Conservation (phyloP, 2,113 vertebrate species). For the Rhynchopsitta pachyrhyncha region DNA sequence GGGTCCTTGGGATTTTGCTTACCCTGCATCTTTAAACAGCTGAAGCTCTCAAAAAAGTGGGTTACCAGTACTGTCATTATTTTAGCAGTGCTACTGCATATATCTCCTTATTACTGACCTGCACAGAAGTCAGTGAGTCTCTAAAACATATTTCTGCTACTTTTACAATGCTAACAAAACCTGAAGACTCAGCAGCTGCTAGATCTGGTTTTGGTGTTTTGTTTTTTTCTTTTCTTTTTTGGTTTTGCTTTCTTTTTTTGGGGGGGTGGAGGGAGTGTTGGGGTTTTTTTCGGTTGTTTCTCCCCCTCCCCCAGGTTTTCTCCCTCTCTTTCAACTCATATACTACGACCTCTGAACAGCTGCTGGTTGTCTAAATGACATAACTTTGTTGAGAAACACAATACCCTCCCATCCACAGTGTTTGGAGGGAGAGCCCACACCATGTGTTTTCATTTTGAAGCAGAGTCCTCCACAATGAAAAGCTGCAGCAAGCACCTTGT, state of each 20-base stretch:
- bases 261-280: too few species aligned
- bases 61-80: neutral
- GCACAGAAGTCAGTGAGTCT: neutral
- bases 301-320: neutral
- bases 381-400: neutral
- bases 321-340: neutral
- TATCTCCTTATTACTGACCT: neutral
- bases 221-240: neutral
- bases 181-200: neutral
- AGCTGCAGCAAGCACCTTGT: neutral
- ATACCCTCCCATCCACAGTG: accelerated
- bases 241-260: neutral
- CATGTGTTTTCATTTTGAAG: neutral
- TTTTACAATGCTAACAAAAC: neutral
- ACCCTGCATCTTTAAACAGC: neutral
- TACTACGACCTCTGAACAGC: neutral
- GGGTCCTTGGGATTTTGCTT: neutral
- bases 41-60: neutral
- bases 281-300: neutral
- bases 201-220: neutral
- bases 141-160: neutral
- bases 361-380: neutral
- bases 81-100: neutral
- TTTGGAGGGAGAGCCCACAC: neutral
- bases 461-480: neutral